These are phyloP conservation scores for Stegodyphus dumicola DNA, from an alignment of 1,140 invertebrate species.

Conservation along the genomic window DNA sequence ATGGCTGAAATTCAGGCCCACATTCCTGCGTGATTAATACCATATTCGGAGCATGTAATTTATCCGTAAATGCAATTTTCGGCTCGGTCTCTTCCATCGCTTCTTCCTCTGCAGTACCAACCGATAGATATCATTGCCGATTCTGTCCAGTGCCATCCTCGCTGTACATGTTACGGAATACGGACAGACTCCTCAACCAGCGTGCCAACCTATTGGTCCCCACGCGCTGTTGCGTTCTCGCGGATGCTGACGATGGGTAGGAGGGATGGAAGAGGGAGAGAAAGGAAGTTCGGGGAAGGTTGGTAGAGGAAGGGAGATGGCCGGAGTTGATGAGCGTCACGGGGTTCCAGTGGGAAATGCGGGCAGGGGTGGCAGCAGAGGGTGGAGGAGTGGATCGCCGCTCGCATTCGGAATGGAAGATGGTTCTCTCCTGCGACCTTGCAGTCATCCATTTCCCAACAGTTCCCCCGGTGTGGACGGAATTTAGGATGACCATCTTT, in stretches of 20 bases:
- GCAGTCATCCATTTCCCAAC: conserved; percentile 25
- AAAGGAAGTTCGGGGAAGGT: too few species aligned
- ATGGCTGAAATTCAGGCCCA: neutral
- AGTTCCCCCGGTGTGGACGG: conserved; percentile 12
- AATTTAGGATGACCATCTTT: conserved; percentile 18
- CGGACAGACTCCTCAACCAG: conserved; percentile 25
- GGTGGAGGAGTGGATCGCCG: too few species aligned
- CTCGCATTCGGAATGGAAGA: neutral
- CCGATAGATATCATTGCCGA: conserved; percentile 30
- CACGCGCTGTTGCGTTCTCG: conserved; percentile 38
- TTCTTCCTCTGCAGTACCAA: neutral
- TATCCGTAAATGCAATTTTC: conserved; percentile 29
- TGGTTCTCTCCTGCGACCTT: neutral
- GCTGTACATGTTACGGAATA: neutral
- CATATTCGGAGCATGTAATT: conserved; percentile 24
- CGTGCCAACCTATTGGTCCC: conserved; percentile 33
- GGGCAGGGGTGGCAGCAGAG: neutral
- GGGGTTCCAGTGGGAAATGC: conserved; percentile 29
- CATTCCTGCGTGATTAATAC: conserved; percentile 4
- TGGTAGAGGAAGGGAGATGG: neutral
- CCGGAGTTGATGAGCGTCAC: conserved; percentile 42
- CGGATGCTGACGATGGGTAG: neutral
- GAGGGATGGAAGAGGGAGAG: neutral
- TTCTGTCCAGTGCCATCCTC: conserved; percentile 12
- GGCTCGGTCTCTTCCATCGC: neutral